phyloP scores from a whole-genome alignment of 2,888 invertebrate genomes.

The Erebia aethiops region DNA sequence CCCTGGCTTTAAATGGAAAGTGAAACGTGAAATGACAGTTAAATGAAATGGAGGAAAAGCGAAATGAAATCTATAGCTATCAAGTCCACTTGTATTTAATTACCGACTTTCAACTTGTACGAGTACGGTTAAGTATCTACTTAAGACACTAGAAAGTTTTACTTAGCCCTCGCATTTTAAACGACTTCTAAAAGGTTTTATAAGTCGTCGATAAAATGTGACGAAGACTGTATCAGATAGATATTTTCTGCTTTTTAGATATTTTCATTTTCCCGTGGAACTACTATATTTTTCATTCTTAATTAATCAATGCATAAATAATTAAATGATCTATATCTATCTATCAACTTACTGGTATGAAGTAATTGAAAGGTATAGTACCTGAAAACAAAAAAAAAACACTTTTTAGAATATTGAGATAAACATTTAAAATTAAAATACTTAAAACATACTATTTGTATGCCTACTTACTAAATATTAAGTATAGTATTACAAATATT shows the following conservation, averaged over 20 bases:
- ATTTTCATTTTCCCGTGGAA: no score
- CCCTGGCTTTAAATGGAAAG: background rate
- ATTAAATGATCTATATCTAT: background rate
- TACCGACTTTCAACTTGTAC: conserved; percentile 1
- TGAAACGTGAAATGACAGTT: background rate
- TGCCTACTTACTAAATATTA: no score
- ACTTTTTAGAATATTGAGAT: background rate
- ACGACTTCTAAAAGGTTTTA: background rate
- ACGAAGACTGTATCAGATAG: no score
- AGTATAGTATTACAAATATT: no score
- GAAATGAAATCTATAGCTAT: conserved; percentile 3
- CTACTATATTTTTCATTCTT: no score
- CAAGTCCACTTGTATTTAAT: conserved; percentile 1
- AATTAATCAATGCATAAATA: no score
- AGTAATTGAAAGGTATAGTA: background rate
- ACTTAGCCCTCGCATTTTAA: background rate
- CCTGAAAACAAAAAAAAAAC: conserved; percentile 3
- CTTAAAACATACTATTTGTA: no score
- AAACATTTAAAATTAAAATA: background rate
- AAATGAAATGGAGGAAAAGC: background rate
- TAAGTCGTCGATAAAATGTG: no score
- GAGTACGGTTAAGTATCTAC: background rate
- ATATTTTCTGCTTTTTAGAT: no score
- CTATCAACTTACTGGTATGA: background rate
- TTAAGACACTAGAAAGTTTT: background rate